These are phyloP conservation scores for Melanotaenia boesemani DNA, from an alignment of 2,797 vertebrate species.

Conservation along the genomic window DNA sequence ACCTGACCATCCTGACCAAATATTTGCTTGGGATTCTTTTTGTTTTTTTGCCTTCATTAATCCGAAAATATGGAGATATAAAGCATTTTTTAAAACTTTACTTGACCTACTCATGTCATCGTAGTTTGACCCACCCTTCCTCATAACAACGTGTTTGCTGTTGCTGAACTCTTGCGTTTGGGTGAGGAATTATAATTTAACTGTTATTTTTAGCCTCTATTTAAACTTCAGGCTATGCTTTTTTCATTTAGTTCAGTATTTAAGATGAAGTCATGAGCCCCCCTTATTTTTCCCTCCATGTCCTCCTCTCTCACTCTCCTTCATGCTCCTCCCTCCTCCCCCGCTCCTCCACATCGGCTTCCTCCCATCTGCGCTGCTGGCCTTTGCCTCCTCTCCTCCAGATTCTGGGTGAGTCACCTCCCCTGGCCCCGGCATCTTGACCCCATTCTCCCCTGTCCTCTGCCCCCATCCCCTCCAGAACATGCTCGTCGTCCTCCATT, in stretches of 20 bases:
- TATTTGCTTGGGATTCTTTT: too few relatives aligned
- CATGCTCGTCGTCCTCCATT: constrained; percentile 21
- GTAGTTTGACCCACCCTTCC: background rate
- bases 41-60: background rate
- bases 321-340: background rate
- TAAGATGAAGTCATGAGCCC: background rate
- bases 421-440: constrained; percentile 32
- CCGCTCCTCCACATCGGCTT: background rate
- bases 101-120: too few relatives aligned
- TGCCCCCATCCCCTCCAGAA: constrained; percentile 48
- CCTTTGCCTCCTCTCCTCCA: constrained; percentile 57
- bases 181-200: background rate
- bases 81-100: too few relatives aligned
- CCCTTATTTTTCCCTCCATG: background rate
- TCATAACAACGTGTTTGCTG: background rate
- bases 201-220: background rate
- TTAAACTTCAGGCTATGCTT: background rate
- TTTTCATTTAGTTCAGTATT: background rate
- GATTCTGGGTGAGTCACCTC: constrained; percentile 63
- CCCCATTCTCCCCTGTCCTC: constrained; percentile 47
- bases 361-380: constrained; percentile 39
- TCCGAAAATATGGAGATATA: background rate
- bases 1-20: too few relatives aligned
- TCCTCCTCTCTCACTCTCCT: background rate
- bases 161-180: background rate